Evolutionary conservation across 2,113 vertebrate genomes (phyloP), one percentile per base, ranked within the genome.

Genomic region (Gulo gulo): DNA sequence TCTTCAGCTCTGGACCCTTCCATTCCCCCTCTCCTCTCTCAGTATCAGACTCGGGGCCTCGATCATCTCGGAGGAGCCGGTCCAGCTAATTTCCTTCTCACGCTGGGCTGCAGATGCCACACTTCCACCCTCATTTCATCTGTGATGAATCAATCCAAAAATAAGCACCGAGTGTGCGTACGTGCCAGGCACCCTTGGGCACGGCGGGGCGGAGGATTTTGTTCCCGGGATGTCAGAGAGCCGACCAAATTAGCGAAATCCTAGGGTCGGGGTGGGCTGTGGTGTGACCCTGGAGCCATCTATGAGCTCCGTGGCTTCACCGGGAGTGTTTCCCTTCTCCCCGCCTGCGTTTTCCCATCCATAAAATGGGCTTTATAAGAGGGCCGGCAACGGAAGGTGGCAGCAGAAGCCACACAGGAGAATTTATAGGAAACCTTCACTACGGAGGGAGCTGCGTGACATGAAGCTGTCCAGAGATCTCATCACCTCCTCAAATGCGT

Each of bases 361-460:
- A 2, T 45, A 10, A 59, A 29, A 18, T 1, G 3, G 78, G 31
- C 3, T 14, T 36, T n/a, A 3, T 73, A 16, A 71, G 45, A 57
- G 29, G 4, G 8, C 31, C 61, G 0, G 9, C 61, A n/a, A 15
- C 1, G 29, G 45, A 73, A 61, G 15, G 29, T 2, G 1, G 20
- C 4, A 13, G 12, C 11, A 42, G 82, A 23, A 20, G 18, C 26
- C 15, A 76, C 23, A 34, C 7, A 20, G 57, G 20, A 20, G n/a
- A 3, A 24, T 15, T 45, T 63, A 18, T 0, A n/a, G 2, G 11
- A 15, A 16, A 26, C 42, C 1, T 8, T 47, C 4, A 1, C 52
- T 2, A n/a, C 2, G 1, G 59, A 26, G 42, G 1, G 23, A 21
- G 47, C 29, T 3, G 52, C 3, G 1, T 0, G 13, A 1, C 20